Conservation (phyloP, 2,113 vertebrate genomes). For the Pseudopodoces humilis region DNA sequence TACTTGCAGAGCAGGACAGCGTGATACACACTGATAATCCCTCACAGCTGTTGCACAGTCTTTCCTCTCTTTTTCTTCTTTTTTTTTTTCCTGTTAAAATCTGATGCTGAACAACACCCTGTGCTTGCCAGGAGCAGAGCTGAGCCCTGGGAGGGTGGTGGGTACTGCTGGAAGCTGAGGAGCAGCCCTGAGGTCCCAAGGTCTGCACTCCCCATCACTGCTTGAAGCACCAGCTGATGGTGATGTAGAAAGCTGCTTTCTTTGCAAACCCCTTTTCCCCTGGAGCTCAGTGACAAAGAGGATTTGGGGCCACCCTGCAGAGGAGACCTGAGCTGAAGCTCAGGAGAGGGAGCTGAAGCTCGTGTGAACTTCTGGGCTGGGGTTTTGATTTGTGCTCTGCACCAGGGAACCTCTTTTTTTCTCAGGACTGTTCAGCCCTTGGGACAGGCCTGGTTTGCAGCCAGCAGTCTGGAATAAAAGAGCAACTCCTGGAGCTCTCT, state of each 20-base stretch:
- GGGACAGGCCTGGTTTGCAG: background rate
- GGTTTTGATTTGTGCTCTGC: background rate
- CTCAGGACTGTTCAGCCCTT: background rate
- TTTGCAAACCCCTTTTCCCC: background rate
- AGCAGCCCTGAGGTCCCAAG: background rate
- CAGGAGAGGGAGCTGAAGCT: background rate
- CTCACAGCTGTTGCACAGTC: conserved; percentile 49
- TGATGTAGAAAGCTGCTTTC: background rate
- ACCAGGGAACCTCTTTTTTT: background rate
- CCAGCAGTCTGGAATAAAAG: background rate
- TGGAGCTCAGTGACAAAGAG: background rate
- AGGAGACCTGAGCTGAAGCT: background rate
- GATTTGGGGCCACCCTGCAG: background rate
- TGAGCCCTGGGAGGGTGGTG: background rate
- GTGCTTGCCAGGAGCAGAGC: background rate
- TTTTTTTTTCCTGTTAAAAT: background rate
- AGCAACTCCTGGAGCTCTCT: background rate
- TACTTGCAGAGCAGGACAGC: background rate
- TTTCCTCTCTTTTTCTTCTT: background rate
- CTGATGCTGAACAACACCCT: background rate
- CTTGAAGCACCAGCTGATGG: background rate
- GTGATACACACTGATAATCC: conserved; percentile 27
- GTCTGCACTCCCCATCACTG: background rate
- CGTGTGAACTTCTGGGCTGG: background rate
- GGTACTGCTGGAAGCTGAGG: background rate